A percentile compares a stretch with the other conserved stretches of the same genome.
Evolutionary conservation across 2,113 vertebrate genomes (phyloP).

Genomic region (Podarcis raffonei): DNA sequence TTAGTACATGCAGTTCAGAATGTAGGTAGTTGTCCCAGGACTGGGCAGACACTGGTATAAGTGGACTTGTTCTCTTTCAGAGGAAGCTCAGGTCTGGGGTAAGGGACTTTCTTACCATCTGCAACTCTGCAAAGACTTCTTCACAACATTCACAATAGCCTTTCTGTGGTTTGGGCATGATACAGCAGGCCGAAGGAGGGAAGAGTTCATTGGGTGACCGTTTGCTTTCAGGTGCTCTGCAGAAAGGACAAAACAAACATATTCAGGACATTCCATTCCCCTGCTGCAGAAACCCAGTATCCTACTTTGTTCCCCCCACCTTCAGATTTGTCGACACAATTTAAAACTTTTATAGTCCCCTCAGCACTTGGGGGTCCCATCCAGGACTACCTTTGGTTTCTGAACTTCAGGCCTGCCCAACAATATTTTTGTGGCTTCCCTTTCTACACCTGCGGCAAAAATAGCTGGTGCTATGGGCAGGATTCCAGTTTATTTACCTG

Average conservation of each 20-base stretch:
- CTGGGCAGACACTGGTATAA: not conserved
- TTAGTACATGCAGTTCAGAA: not conserved
- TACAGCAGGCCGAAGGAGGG: not conserved
- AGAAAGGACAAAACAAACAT: not conserved
- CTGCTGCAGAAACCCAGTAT: not conserved
- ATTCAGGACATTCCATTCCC: not conserved
- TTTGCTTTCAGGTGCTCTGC: conserved; percentile 18
- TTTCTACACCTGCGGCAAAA: not conserved
- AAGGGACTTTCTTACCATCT: conserved; percentile 57
- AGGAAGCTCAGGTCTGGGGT: not conserved
- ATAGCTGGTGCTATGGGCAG: not conserved
- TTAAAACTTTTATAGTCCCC: too few relatives aligned
- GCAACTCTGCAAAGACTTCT: conserved; percentile 66
- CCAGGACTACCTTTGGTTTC: not conserved
- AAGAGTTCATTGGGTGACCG: conserved; percentile 23
- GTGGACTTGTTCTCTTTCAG: not conserved
- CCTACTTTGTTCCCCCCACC: not conserved
- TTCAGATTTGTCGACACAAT: not conserved
- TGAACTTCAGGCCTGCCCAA: not conserved
- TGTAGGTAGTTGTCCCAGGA: not conserved
- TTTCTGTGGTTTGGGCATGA: conserved; percentile 55
- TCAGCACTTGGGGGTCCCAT: not conserved
- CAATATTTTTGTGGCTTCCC: not conserved
- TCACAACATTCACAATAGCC: conserved; percentile 81
- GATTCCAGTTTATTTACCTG: not conserved